Conservation (phyloP, 1,140 invertebrate species). For the Nomia melanderi region DNA sequence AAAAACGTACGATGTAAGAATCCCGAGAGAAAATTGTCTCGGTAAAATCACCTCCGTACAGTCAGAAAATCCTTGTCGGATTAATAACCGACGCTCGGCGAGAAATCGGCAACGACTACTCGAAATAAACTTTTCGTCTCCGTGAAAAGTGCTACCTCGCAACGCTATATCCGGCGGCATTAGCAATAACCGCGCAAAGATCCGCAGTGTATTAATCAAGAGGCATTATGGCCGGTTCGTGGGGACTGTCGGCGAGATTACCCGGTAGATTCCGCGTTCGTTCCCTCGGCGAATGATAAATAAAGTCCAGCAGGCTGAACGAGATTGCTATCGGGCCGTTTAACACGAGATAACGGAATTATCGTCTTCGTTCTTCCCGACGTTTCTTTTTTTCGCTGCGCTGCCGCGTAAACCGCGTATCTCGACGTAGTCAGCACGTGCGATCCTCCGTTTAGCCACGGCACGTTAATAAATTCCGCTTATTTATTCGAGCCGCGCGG, state of each 20-base stretch:
- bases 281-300: slow-evolving; percentile 23
- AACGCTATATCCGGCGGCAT: too few species aligned
- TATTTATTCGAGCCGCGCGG: slow-evolving; percentile 48
- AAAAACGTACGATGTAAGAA: too few species aligned
- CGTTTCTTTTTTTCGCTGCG: neutral
- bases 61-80: too few species aligned
- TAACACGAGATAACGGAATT: slow-evolving; percentile 37
- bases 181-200: too few species aligned
- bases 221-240: neutral
- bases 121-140: too few species aligned
- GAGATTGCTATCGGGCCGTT: slow-evolving; percentile 21
- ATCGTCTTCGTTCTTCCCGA: slow-evolving; percentile 13
- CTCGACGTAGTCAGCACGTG: slow-evolving; percentile 8
- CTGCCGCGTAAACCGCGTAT: neutral
- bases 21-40: too few species aligned
- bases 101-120: too few species aligned
- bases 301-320: slow-evolving; percentile 19
- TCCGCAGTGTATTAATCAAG: too few species aligned
- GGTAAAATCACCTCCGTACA: too few species aligned
- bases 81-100: too few species aligned
- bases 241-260: neutral
- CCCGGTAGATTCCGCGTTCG: neutral
- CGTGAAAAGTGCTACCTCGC: too few species aligned
- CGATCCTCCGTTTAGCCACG: slow-evolving; percentile 24
- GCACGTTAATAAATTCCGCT: slow-evolving; percentile 54